These are phyloP conservation scores for Volucella inflata DNA, from an alignment of 2,888 invertebrate species.

Conservation along the genomic window DNA sequence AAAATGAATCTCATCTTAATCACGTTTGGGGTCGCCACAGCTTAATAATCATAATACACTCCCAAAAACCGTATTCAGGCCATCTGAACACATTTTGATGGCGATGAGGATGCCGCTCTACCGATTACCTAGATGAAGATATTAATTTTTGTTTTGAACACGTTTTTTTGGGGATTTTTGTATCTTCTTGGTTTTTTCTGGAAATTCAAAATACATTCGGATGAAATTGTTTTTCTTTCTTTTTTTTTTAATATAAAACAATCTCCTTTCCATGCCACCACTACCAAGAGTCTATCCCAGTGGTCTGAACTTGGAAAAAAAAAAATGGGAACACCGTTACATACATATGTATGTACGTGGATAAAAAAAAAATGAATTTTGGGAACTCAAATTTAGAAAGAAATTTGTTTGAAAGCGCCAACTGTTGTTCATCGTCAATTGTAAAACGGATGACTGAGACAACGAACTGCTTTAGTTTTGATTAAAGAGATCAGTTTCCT, in stretches of 20 bases:
- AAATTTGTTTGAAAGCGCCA: slow-evolving; percentile 7
- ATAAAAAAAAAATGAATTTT: slow-evolving; percentile 42
- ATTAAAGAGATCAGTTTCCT: slow-evolving; percentile 26
- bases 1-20: slow-evolving; percentile 72
- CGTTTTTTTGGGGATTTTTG: neutral
- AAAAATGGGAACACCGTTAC: neutral
- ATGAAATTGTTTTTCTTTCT: neutral
- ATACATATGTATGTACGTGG: slow-evolving; percentile 17
- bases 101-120: slow-evolving; percentile 32
- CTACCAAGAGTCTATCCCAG: slow-evolving; percentile 19
- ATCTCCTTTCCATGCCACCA: neutral
- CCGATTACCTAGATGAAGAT: slow-evolving; percentile 69
- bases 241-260: slow-evolving; percentile 14
- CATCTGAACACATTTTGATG: slow-evolving; percentile 7
- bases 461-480: slow-evolving; percentile 55
- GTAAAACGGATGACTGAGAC: neutral
- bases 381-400: neutral
- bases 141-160: slow-evolving; percentile 59
- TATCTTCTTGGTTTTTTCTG: slow-evolving; percentile 7
- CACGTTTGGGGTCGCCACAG: slow-evolving; percentile 67
- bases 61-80: slow-evolving; percentile 46
- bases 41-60: slow-evolving; percentile 71
- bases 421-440: slow-evolving; percentile 36
- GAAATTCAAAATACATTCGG: too few species aligned
- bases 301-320: slow-evolving; percentile 16